A percentile compares a stretch with the other conserved stretches of the same genome.
Conservation (phyloP, 2,888 invertebrate species). For the Habrosyne pyritoides region DNA sequence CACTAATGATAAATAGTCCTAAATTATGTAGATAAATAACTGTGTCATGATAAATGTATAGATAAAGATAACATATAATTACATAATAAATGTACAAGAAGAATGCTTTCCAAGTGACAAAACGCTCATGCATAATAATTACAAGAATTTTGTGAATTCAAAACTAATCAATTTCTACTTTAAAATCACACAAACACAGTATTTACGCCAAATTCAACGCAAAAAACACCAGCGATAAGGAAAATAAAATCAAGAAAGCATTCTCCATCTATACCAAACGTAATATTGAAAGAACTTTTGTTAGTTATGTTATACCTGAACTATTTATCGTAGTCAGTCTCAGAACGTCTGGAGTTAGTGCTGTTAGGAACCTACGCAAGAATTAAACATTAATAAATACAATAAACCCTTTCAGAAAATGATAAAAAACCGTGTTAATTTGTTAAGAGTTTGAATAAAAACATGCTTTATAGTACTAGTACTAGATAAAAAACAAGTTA, state of each 20-base stretch:
- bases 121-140: conserved; percentile 43
- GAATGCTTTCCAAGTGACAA: conserved; percentile 74
- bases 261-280: conserved; percentile 66
- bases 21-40: conserved; percentile 24
- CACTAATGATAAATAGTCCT: conserved; percentile 13
- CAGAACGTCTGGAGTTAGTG: conserved; percentile 82
- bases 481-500: conserved; percentile 21
- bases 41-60: conserved; percentile 16
- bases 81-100: conserved; percentile 49
- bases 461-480: conserved; percentile 34
- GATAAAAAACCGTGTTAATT: conserved; percentile 10
- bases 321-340: conserved; percentile 82
- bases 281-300: conserved; percentile 40
- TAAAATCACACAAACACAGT: conserved; percentile 31
- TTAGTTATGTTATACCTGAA: conserved; percentile 74
- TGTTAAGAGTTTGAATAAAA: conserved; percentile 45
- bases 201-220: conserved; percentile 36
- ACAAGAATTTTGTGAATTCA: conserved; percentile 35
- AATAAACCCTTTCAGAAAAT: conserved; percentile 21
- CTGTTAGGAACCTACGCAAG: conserved; percentile 81
- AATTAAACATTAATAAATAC: conserved; percentile 34
- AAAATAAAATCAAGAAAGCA: conserved; percentile 72
- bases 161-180: conserved; percentile 30
- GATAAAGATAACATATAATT: conserved; percentile 25
- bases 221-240: conserved; percentile 29